Percentiles rank a stretch among this genome's conserved stretches.
Conservation (phyloP, 2,888 invertebrate species). For the Melinaea marsaeus region DNA sequence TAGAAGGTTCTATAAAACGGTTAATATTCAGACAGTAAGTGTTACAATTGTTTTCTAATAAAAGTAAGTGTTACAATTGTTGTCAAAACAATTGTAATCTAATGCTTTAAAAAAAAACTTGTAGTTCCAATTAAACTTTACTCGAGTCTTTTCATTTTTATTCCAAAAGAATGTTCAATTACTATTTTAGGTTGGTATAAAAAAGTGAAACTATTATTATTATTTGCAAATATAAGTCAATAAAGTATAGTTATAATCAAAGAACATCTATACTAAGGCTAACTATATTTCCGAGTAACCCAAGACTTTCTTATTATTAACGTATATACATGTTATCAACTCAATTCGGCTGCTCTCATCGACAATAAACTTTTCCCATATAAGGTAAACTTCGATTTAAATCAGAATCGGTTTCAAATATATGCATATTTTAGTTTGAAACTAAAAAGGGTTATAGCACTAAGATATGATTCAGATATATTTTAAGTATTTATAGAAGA, state of each 20-base stretch:
- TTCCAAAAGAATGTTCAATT: too few species aligned
- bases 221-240: too few species aligned
- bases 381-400: constrained; percentile 15
- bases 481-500: constrained; percentile 6
- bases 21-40: too few species aligned
- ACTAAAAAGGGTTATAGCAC: not conserved
- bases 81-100: too few species aligned
- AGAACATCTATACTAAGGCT: constrained; percentile 3
- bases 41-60: too few species aligned
- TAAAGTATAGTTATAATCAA: not conserved
- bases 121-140: too few species aligned
- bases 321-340: constrained; percentile 17
- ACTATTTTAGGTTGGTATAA: too few species aligned
- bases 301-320: constrained; percentile 21
- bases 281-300: constrained; percentile 11
- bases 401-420: constrained; percentile 11
- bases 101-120: too few species aligned
- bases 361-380: constrained; percentile 23
- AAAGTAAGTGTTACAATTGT: too few species aligned
- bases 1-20: too few species aligned
- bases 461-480: not conserved
- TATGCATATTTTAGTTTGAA: constrained; percentile 5
- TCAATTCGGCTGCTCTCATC: constrained; percentile 14
- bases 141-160: too few species aligned
- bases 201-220: too few species aligned